These are phyloP conservation scores for Himantopus leucocephalus DNA, from an alignment of 2,113 vertebrate species.

Conservation along the genomic window DNA sequence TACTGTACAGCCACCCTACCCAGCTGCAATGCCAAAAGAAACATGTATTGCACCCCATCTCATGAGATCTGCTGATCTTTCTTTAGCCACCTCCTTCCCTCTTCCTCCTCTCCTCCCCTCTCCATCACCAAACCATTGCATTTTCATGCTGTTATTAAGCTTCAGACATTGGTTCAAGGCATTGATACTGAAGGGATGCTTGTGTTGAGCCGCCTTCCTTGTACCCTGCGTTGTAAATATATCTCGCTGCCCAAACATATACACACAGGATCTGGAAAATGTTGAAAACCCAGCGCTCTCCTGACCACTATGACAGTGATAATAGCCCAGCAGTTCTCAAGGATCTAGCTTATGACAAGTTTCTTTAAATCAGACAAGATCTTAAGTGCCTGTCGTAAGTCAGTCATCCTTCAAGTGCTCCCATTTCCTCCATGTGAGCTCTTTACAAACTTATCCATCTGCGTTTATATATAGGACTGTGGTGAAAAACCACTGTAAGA, in stretches of 20 bases:
- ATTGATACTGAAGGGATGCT: background rate
- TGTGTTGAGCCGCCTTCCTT: background rate
- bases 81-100: background rate
- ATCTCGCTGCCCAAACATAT: rapidly evolving
- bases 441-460: background rate
- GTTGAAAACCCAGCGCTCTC: background rate
- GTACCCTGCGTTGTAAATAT: background rate
- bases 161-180: background rate
- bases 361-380: slow-evolving; percentile 19
- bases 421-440: background rate
- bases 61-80: background rate
- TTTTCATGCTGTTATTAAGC: background rate
- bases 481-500: background rate
- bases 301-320: background rate
- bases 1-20: background rate
- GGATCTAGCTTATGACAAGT: background rate
- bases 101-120: background rate
- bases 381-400: slow-evolving; percentile 45
- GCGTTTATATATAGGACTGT: background rate
- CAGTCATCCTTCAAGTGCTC: slow-evolving; percentile 30
- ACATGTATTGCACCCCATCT: background rate
- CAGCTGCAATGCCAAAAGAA: background rate
- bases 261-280: background rate
- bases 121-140: background rate
- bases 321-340: background rate